Base-by-base conservation (phyloP, 1,140 invertebrate species). In the Leptinotarsa undecemlineata region DNA sequence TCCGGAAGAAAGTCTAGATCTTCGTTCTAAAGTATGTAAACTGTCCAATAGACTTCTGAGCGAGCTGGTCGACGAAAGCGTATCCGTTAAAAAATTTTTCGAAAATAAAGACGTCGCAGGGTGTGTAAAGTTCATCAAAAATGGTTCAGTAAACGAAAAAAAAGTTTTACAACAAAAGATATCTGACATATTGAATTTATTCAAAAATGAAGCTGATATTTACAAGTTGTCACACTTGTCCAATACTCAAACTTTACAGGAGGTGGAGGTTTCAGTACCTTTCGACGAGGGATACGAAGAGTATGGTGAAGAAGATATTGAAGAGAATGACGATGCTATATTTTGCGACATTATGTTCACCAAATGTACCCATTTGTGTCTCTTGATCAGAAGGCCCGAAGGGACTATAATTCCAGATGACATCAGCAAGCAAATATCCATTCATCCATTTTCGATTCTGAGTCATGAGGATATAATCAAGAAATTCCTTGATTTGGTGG, bases 391-490 rank as follows among this genome's bases (percentile, higher is more conserved):
- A 17, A 57, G 17, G 14, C 14, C 51, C 1, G 14, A 15, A 17
- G 15, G 5, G 14, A 17, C 3, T 57, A 57, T 57, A 57, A 57
- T 57, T 57, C 51, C 51, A n/a, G 51, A 57, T 57, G 51, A 57
- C 14, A 57, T 57, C 14, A 57, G 51, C n/a, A 57, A 57, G 5
- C 51, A 57, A n/a, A 57, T 57, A 17, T 57, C 51, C n/a, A 57
- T 57, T 57, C 51, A 57, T 57, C 51, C 51, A 57, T 57, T 57
- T 57, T 57, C 15, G 51, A 57, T 57, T 57, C n/a, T 57, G n/a
- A 17, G n/a, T 4, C n/a, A 57, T n/a, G 14, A 57, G n/a, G 51
- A 57, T 57, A 57, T 57, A 17, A 57, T 57, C 14, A 57, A 57
- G 51, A 57, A 57, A 57, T 17, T 57, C 3, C 3, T 57, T 4